Evolutionary conservation across 2,888 invertebrate genomes (phyloP).

Genomic region (Limnephilus lunatus): DNA sequence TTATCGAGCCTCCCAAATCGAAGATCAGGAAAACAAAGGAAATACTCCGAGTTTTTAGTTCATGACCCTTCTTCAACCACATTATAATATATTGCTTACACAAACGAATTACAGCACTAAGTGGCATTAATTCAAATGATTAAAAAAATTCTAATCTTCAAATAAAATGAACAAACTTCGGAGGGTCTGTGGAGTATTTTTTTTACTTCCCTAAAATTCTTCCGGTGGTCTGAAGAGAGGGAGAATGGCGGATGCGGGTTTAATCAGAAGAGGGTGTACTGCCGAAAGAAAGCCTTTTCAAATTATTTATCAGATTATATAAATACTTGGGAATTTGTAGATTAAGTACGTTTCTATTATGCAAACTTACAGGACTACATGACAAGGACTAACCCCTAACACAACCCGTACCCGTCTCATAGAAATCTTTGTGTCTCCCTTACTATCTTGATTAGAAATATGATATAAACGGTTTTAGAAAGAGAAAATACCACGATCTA

Average conservation of each 20-base stretch:
- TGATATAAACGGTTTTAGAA: no score
- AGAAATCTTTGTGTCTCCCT: no score
- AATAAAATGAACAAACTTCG: not conserved
- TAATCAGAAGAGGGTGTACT: not conserved
- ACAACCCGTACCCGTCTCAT: no score
- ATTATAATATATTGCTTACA: not conserved
- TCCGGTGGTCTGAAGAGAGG: not conserved
- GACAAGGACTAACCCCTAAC: not conserved
- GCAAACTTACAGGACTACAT: not conserved
- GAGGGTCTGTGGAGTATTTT: not conserved
- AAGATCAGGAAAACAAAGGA: not conserved
- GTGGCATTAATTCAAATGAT: not conserved
- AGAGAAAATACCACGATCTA: no score
- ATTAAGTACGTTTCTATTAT: not conserved
- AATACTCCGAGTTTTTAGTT: not conserved
- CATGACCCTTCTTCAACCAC: not conserved
- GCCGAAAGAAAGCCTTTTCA: not conserved
- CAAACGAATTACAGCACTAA: not conserved
- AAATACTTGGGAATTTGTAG: not conserved
- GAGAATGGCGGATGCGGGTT: not conserved
- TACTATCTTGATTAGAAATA: no score
- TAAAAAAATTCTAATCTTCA: not conserved
- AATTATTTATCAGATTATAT: not conserved
- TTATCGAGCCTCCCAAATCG: no score
- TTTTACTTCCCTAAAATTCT: not conserved